Conservation (phyloP, 2,797 vertebrate species). For the Gallirallus australis region DNA sequence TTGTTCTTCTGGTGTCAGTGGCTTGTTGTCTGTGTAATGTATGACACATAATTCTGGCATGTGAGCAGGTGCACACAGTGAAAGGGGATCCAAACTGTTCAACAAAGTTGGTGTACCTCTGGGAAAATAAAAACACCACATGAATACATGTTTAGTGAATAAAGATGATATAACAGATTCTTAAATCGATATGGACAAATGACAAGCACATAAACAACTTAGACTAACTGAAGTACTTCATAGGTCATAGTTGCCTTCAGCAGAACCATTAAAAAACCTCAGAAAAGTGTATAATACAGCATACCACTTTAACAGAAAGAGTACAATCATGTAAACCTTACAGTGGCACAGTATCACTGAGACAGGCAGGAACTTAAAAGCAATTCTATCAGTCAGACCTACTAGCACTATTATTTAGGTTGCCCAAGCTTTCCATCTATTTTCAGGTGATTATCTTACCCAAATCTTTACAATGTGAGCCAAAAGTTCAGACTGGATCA, state of each 20-base stretch:
- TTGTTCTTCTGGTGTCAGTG: conserved; percentile 88
- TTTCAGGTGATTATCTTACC: neutral
- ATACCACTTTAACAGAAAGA: neutral
- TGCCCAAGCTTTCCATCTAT: neutral
- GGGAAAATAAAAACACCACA: neutral
- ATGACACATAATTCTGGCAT: neutral
- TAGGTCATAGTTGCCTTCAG: too few relatives aligned
- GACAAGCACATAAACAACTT: neutral
- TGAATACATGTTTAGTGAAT: neutral
- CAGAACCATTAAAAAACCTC: neutral
- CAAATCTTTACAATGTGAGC: neutral
- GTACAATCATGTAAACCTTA: neutral
- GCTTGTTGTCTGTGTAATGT: conserved; percentile 57
- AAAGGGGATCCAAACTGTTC: neutral
- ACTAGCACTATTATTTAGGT: neutral
- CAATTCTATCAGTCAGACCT: neutral
- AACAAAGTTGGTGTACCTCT: neutral
- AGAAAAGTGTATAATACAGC: neutral
- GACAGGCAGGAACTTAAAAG: neutral
- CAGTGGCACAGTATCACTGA: neutral
- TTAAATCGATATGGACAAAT: neutral
- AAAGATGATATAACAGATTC: neutral
- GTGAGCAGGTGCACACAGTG: neutral
- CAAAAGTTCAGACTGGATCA: neutral
- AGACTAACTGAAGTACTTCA: neutral